A percentile compares a stretch with the other conserved stretches of the same genome.
Evolutionary conservation across 2,888 invertebrate species (phyloP).

Genomic region (Acleris emargana): DNA sequence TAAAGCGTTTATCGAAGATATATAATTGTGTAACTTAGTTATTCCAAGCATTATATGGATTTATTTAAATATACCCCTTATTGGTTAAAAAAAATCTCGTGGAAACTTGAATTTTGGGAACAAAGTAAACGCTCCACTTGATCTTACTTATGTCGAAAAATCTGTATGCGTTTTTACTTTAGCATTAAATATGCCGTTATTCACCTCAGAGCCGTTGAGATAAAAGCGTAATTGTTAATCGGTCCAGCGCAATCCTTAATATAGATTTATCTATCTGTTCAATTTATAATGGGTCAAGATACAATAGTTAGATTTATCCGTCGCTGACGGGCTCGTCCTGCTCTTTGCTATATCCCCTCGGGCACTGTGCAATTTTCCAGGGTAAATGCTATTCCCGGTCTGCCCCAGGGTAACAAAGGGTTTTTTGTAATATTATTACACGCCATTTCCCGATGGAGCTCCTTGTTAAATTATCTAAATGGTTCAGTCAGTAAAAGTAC

Average conservation of each 20-base stretch:
- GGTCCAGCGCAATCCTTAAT: neutral
- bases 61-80: no score
- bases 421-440: no score
- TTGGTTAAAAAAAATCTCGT: neutral
- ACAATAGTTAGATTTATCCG: no score
- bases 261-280: neutral
- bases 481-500: no score
- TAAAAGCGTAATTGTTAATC: constrained; percentile 25
- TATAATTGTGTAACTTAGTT: neutral
- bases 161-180: constrained; percentile 3
- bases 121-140: constrained; percentile 32
- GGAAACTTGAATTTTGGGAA: constrained; percentile 26
- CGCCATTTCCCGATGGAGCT: no score
- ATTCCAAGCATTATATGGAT: no score
- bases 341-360: neutral
- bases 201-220: constrained; percentile 13
- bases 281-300: no score
- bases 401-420: no score
- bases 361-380: constrained; percentile 1
- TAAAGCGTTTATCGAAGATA: neutral
- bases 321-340: no score
- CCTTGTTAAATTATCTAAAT: no score
- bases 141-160: constrained; percentile 29
- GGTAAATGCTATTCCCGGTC: neutral
- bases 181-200: constrained; percentile 3